phyloP scores from a whole-genome alignment of 2,113 vertebrate species.

The Paraplagusia blochii region DNA sequence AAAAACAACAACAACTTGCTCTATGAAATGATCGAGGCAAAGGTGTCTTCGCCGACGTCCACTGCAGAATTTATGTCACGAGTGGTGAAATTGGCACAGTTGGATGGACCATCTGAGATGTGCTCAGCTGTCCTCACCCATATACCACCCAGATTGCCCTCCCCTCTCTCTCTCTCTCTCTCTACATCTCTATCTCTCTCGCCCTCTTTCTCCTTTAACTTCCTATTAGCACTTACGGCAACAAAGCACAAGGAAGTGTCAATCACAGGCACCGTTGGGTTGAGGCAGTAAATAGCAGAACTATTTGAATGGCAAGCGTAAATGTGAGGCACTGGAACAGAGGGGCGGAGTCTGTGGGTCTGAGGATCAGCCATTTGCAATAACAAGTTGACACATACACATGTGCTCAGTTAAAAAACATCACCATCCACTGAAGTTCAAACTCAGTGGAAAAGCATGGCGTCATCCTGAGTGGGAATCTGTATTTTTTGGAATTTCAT shows the following conservation, averaged over 20 bases:
- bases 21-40: no score
- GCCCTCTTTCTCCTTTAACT: constrained; percentile 40
- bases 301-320: constrained; percentile 38
- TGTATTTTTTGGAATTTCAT: no score
- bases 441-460: no score
- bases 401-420: no score
- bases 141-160: constrained; percentile 68
- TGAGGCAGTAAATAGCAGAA: constrained; percentile 38
- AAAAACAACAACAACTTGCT: no score
- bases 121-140: constrained; percentile 69
- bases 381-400: constrained; percentile 9
- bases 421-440: no score
- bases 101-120: constrained; percentile 45
- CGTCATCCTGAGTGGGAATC: no score
- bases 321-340: constrained; percentile 25
- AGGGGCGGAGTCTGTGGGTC: no score
- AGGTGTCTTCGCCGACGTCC: not conserved
- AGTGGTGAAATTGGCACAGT: constrained; percentile 27
- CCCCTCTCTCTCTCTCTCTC: constrained; percentile 5
- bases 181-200: no score
- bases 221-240: constrained; percentile 65
- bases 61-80: constrained; percentile 2
- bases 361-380: no score
- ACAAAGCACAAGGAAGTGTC: constrained; percentile 67
- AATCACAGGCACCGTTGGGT: constrained; percentile 37